Percentiles rank a stretch among this genome's conserved stretches.
Conservation (phyloP, 2,797 vertebrate genomes). For the Sebastes nivosus region DNA sequence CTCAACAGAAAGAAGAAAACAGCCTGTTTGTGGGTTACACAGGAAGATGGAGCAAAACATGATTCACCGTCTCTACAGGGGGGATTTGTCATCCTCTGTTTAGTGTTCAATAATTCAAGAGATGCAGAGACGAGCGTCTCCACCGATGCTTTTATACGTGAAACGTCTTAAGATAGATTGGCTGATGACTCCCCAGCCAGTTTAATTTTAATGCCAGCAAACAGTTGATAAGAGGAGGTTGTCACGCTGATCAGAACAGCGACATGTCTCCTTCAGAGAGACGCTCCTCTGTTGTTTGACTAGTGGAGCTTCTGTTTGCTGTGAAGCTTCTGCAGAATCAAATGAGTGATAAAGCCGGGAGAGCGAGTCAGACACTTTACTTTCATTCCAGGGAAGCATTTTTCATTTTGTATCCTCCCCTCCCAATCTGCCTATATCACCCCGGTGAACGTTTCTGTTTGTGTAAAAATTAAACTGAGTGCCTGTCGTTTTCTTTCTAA, state of each 20-base stretch:
- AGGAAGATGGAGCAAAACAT: not conserved
- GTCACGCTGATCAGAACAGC: no score
- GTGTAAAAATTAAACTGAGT: not conserved
- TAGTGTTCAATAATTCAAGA: slow-evolving; percentile 28
- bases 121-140: not conserved
- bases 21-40: slow-evolving; percentile 18
- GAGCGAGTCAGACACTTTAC: not conserved
- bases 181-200: slow-evolving; percentile 2
- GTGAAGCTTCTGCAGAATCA: not conserved
- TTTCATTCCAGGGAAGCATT: no score
- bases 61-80: slow-evolving; percentile 15
- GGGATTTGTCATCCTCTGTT: slow-evolving; percentile 31
- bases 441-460: not conserved
- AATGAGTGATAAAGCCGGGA: not conserved
- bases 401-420: not conserved
- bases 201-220: not conserved
- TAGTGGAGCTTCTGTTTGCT: no score
- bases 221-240: no score
- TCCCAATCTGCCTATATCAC: not conserved
- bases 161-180: slow-evolving; percentile 23
- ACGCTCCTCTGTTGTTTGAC: no score
- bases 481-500: not conserved
- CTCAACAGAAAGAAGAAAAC: not conserved
- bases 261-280: no score
- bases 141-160: not conserved